phyloP scores from a whole-genome alignment of 2,113 vertebrate genomes.

The Coryphaenoides rupestris region DNA sequence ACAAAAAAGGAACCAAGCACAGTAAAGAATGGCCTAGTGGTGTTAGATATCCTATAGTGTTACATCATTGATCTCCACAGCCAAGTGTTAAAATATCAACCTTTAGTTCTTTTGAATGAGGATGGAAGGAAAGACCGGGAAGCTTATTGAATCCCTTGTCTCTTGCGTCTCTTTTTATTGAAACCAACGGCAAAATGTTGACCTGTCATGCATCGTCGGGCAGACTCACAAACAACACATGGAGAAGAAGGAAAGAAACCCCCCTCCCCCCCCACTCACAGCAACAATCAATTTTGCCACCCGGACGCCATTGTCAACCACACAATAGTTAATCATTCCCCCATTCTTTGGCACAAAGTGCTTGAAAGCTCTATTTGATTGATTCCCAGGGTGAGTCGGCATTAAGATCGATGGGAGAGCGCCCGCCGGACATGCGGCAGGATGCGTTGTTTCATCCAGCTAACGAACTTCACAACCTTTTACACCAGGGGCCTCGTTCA shows the following conservation, averaged over 20 bases:
- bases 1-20: too few species aligned
- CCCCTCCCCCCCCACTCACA: too few species aligned
- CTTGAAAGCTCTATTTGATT: conserved; percentile 31
- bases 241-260: neutral
- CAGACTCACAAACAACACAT: neutral
- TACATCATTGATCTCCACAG: too few species aligned
- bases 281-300: conserved; percentile 4
- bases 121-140: neutral
- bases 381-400: conserved; percentile 9
- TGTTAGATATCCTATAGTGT: too few species aligned
- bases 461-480: conserved; percentile 31
- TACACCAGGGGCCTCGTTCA: conserved; percentile 4
- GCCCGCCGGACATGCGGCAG: neutral
- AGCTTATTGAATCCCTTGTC: neutral
- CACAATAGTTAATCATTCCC: conserved; percentile 32
- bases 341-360: conserved; percentile 14
- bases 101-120: neutral
- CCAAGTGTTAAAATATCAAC: too few species aligned
- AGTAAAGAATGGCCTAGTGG: too few species aligned
- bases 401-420: conserved; percentile 22
- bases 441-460: neutral
- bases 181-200: neutral
- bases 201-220: neutral
- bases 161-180: neutral
- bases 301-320: conserved; percentile 20